These are phyloP conservation scores for Oreochromis grahami DNA, from an alignment of 2,797 vertebrate genomes.

Conservation along the genomic window DNA sequence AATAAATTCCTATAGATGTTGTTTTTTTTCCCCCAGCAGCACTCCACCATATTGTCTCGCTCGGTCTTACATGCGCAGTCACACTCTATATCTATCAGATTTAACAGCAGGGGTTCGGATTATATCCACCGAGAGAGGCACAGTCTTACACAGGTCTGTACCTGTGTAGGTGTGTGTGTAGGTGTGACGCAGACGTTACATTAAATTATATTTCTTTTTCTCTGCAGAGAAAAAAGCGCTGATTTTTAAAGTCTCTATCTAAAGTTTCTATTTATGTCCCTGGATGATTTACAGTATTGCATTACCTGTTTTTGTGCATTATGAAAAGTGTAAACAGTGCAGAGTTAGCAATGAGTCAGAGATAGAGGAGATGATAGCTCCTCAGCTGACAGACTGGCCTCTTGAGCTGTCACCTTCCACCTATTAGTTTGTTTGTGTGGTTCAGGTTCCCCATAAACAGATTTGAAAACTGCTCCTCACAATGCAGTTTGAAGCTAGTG, in stretches of 20 bases:
- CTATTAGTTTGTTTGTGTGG: slow-evolving; percentile 9
- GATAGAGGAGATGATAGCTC: slow-evolving; percentile 31
- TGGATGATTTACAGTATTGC: neutral
- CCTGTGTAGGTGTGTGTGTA: neutral
- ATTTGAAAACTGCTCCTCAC: slow-evolving; percentile 8
- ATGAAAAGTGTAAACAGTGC: slow-evolving; percentile 16
- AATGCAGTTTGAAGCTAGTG: neutral
- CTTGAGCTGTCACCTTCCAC: slow-evolving; percentile 1
- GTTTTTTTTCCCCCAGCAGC: neutral
- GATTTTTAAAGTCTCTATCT: neutral
- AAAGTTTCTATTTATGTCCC: neutral
- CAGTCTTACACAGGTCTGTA: neutral
- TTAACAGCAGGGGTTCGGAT: slow-evolving; percentile 56
- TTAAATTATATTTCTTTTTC: neutral
- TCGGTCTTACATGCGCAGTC: neutral
- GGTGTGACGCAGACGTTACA: neutral
- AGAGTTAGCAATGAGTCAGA: slow-evolving; percentile 26
- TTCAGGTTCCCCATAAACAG: slow-evolving; percentile 31
- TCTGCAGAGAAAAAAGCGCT: neutral
- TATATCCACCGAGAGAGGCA: slow-evolving; percentile 19
- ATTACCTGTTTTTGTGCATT: slow-evolving; percentile 10
- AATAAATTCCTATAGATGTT: neutral
- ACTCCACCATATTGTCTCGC: neutral
- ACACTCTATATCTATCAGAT: slow-evolving; percentile 54
- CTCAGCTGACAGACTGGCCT: slow-evolving; percentile 25